Evolutionary conservation across 2,888 invertebrate species (phyloP).

Genomic region (Chrysolina oricalcia): DNA sequence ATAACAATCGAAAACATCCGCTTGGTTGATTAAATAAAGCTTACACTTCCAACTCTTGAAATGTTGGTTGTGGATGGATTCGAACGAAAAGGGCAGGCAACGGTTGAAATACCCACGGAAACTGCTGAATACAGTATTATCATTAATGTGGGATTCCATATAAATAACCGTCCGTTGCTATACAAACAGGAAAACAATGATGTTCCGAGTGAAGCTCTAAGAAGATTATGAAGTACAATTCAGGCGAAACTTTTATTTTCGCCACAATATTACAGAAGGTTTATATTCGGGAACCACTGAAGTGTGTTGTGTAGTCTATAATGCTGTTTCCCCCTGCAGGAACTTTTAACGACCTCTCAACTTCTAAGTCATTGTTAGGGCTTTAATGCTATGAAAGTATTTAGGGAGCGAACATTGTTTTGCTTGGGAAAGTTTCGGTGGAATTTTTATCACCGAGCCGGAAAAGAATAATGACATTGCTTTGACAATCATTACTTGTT

Average conservation of each 20-base stretch:
- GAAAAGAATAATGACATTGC: not conserved
- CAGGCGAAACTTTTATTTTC: slow-evolving; percentile 13
- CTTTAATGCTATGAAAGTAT: slow-evolving; percentile 24
- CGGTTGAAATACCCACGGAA: not conserved
- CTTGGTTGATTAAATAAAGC: not conserved
- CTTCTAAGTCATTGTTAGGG: slow-evolving; percentile 19
- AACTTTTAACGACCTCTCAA: slow-evolving; percentile 24
- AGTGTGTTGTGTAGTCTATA: slow-evolving; percentile 15
- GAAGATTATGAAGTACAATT: slow-evolving; percentile 20
- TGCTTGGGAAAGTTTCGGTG: not conserved
- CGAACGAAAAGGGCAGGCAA: not conserved
- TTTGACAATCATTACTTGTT: no score
- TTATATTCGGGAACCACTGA: slow-evolving; percentile 14
- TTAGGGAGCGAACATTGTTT: slow-evolving; percentile 9
- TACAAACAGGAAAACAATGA: slow-evolving; percentile 22
- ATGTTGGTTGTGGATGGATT: no score
- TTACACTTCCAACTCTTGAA: not conserved
- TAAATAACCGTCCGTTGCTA: not conserved
- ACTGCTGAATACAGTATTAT: not conserved
- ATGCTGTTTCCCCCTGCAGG: not conserved
- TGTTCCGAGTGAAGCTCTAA: slow-evolving; percentile 13
- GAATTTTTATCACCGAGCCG: not conserved
- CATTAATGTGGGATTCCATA: not conserved
- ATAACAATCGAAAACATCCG: not conserved
- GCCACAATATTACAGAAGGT: slow-evolving; percentile 18